These are phyloP conservation scores for Tyrophagus putrescentiae DNA, from an alignment of 1,140 invertebrate genomes.

Conservation along the genomic window DNA sequence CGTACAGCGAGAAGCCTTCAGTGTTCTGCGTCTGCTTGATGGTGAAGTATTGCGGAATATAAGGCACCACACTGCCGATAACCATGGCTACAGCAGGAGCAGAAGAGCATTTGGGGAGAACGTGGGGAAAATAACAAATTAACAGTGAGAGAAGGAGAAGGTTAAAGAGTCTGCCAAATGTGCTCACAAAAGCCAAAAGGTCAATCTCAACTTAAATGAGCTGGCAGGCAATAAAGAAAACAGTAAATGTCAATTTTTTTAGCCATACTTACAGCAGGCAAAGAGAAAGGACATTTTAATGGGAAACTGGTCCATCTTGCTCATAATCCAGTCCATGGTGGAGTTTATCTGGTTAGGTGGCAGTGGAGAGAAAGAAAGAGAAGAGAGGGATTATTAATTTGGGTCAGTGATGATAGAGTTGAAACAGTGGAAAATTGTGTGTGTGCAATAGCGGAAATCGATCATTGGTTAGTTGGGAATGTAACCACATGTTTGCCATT, in stretches of 20 bases:
- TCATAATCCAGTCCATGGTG: slow-evolving; percentile 7
- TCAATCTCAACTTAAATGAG: no score
- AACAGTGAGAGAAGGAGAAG: not conserved
- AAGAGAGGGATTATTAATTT: no score
- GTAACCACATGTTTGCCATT: no score
- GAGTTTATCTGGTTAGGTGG: not conserved
- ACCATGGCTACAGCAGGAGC: slow-evolving; percentile 52
- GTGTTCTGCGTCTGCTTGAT: slow-evolving; percentile 76
- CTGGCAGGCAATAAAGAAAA: not conserved
- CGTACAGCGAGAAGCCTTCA: slow-evolving; percentile 85
- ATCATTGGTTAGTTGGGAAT: no score
- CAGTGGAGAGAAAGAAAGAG: not conserved
- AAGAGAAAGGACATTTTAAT: slow-evolving; percentile 12
- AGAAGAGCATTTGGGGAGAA: not conserved
- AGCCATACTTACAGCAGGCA: not conserved
- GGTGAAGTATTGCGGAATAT: slow-evolving; percentile 83
- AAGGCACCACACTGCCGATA: slow-evolving; percentile 71
- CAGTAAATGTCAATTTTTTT: not conserved
- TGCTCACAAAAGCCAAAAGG: no score
- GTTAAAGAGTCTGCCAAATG: not conserved
- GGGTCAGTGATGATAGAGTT: no score
- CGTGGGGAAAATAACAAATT: not conserved
- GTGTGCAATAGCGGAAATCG: no score
- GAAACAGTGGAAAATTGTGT: no score
- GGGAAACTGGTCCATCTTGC: slow-evolving; percentile 8